phyloP scores from a whole-genome alignment of 2,113 vertebrate genomes.

The Engraulis encrasicolus region DNA sequence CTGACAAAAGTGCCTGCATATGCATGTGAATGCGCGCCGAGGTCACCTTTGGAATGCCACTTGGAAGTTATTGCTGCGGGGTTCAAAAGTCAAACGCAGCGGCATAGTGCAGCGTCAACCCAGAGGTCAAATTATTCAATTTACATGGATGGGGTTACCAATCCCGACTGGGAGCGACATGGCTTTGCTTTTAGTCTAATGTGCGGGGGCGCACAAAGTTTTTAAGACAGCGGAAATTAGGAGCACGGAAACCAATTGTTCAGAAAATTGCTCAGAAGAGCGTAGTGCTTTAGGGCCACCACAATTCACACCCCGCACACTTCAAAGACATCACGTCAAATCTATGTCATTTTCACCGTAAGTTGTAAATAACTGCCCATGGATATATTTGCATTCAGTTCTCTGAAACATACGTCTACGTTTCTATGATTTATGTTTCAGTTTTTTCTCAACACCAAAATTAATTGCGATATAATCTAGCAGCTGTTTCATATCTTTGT shows the following conservation, averaged over 20 bases:
- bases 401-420: too few species aligned
- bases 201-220: constrained; percentile 55
- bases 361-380: background rate
- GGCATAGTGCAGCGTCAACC: constrained; percentile 65
- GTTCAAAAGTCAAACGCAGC: constrained; percentile 59
- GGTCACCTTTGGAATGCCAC: constrained; percentile 73
- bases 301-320: background rate
- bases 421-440: too few species aligned
- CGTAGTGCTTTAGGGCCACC: background rate
- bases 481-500: too few species aligned
- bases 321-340: background rate
- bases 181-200: constrained; percentile 80
- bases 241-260: constrained; percentile 52
- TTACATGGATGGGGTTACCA: constrained; percentile 62
- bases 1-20: constrained; percentile 62
- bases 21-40: constrained; percentile 62
- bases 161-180: constrained; percentile 72
- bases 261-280: background rate
- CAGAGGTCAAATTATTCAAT: constrained; percentile 69
- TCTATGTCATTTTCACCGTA: background rate
- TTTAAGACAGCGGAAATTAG: constrained; percentile 31
- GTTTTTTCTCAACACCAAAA: too few species aligned
- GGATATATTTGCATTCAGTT: background rate
- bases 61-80: constrained; percentile 67
- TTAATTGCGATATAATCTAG: too few species aligned